These are phyloP conservation scores for Lathamus discolor DNA, from an alignment of 2,113 vertebrate genomes.

Conservation along the genomic window DNA sequence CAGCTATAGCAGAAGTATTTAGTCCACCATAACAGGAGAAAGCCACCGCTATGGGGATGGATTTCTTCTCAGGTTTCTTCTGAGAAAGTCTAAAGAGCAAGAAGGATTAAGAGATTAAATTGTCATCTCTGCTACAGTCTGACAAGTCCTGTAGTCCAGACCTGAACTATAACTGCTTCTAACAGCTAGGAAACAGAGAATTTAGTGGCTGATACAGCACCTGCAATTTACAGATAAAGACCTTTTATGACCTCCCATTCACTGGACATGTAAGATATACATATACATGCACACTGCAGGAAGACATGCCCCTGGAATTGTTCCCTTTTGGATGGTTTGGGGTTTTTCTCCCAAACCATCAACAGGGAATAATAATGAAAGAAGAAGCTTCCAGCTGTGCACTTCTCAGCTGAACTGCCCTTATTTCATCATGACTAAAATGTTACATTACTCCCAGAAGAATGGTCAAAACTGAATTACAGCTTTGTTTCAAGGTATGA, in stretches of 20 bases:
- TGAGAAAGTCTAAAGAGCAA: constrained; percentile 70
- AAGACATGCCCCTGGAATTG: neutral
- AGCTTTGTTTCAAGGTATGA: constrained; percentile 12
- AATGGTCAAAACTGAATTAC: neutral
- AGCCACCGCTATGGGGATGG: constrained; percentile 59
- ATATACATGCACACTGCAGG: neutral
- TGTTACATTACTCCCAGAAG: constrained; percentile 14
- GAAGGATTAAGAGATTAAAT: constrained; percentile 69
- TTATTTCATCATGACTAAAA: neutral
- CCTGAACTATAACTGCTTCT: constrained; percentile 17
- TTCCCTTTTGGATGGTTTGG: neutral
- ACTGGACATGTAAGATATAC: neutral
- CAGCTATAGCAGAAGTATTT: constrained; percentile 67
- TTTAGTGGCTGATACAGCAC: neutral
- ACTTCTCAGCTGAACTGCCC: neutral
- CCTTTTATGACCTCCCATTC: constrained; percentile 20
- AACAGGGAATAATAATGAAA: neutral
- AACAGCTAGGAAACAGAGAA: constrained; percentile 34
- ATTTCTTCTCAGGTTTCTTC: constrained; percentile 66
- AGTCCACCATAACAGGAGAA: constrained; percentile 67
- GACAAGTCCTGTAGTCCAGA: constrained; percentile 28
- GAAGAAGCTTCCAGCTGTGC: neutral
- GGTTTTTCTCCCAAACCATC: neutral
- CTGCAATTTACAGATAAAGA: constrained; percentile 2
- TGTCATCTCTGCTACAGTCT: constrained; percentile 36